Evolutionary conservation across 2,113 vertebrate genomes (phyloP), one percentile per base, ranked within the genome.

Genomic region (Lophotis ruficrista): DNA sequence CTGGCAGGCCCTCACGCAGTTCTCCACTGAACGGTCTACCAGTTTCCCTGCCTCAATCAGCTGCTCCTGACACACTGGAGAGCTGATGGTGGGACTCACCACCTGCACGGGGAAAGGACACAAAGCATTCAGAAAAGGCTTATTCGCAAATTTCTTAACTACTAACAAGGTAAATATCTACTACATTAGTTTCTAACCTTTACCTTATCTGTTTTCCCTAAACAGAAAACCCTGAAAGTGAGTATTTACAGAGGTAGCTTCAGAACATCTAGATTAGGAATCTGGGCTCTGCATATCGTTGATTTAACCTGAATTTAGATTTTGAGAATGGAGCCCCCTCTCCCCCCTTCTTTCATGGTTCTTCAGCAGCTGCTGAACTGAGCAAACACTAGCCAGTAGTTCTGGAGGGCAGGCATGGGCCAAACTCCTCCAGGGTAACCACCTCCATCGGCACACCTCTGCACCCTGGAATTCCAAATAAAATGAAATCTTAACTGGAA

Each of bases 71-170:
- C 99, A 99, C 96, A 99, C 99, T 0, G 99, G 99, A 27, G 99
- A 99, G 97, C 99, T 99, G 98, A 99, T 99, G 96, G 99, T 99
- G 35, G 99, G 99, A 69, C 99, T 99, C 94, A 99, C 99, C 87
- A 99, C 99, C 99, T 99, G 97, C 33, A 68, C 0, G 0, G 14
- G 38, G 31, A 83, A 24, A 62, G 14, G 35, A 60, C 9, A 45
- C 41, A 25, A 17, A 33, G 58, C 41, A 3, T 8, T 47, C 37
- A 62, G n/a, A 18, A 51, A 28, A 57, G 10, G 23, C 9, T 53
- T 51, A 9, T 38, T 22, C 61, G 56, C 33, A 66, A n/a, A 14
- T 33, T 51, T 61, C 51, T 28, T 24, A 82, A 21, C 30, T 51
- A 15, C 23, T 56, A 53, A 28, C 22, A 70, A 68, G 25, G 41